Conservation (phyloP, 2,888 invertebrate genomes). For the Frankliniella intonsa region DNA sequence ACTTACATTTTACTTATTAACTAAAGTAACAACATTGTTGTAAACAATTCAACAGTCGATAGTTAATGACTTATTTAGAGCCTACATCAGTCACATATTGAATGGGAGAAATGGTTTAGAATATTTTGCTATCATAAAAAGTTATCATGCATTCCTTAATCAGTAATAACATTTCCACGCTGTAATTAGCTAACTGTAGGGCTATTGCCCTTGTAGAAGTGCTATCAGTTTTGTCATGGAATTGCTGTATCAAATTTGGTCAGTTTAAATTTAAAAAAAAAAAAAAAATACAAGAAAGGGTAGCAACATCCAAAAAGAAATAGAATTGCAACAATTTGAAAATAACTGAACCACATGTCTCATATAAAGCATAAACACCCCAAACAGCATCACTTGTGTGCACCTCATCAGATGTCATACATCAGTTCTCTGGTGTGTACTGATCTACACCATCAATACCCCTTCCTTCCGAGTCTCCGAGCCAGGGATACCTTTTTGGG, state of each 20-base stretch:
- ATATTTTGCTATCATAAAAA: not conserved
- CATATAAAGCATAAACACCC: too few species aligned
- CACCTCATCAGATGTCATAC: not conserved
- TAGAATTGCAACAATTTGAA: not conserved
- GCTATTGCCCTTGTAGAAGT: not conserved
- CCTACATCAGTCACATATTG: not conserved
- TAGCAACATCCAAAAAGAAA: not conserved
- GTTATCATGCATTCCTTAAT: not conserved
- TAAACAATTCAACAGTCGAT: not conserved
- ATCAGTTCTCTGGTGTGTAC: slow-evolving; percentile 65
- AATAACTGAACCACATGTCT: not conserved
- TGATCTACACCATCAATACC: slow-evolving; percentile 74
- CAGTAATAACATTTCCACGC: not conserved
- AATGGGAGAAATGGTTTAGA: not conserved
- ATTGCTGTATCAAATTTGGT: not conserved
- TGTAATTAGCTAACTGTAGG: not conserved
- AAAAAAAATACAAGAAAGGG: not conserved
- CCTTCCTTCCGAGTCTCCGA: slow-evolving; percentile 79
- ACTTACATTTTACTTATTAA: slow-evolving; percentile 12
- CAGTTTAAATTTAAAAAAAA: not conserved
- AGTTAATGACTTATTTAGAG: not conserved
- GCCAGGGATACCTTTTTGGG: slow-evolving; percentile 81
- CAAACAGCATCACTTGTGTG: not conserved
- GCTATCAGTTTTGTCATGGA: not conserved
- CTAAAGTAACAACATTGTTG: slow-evolving; percentile 4